phyloP scores from a whole-genome alignment of 2,888 invertebrate species.

The Acanthosepion lycidas region DNA sequence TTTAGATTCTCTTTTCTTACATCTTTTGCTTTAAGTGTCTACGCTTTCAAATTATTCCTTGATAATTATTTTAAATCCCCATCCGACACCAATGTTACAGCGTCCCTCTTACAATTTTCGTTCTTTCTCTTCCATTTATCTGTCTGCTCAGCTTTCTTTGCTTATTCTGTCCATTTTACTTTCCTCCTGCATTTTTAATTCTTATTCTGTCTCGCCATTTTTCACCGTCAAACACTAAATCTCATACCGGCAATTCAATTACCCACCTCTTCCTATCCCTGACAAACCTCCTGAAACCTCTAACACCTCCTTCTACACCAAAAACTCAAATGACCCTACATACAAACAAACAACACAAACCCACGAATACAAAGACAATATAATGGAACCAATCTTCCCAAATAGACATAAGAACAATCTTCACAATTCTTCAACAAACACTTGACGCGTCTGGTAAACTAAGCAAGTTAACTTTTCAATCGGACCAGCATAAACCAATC shows the following conservation, averaged over 20 bases:
- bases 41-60: too few relatives aligned
- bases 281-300: neutral
- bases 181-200: neutral
- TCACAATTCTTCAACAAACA: neutral
- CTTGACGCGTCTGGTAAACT: neutral
- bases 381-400: neutral
- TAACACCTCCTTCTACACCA: neutral
- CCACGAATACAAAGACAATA: neutral
- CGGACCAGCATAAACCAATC: neutral
- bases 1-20: too few relatives aligned
- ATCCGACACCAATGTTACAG: neutral
- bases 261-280: neutral
- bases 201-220: neutral
- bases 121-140: neutral
- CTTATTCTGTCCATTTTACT: neutral
- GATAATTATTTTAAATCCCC: too few relatives aligned
- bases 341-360: neutral
- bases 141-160: neutral
- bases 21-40: too few relatives aligned
- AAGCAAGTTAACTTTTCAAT: slow-evolving; percentile 12
- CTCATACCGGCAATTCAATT: neutral
- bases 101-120: neutral
- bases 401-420: neutral
- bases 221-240: neutral
- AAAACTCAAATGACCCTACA: neutral